Evolutionary conservation across 2,797 vertebrate species (phyloP), one percentile per base, ranked within the genome.

Genomic region (Microchirus variegatus): DNA sequence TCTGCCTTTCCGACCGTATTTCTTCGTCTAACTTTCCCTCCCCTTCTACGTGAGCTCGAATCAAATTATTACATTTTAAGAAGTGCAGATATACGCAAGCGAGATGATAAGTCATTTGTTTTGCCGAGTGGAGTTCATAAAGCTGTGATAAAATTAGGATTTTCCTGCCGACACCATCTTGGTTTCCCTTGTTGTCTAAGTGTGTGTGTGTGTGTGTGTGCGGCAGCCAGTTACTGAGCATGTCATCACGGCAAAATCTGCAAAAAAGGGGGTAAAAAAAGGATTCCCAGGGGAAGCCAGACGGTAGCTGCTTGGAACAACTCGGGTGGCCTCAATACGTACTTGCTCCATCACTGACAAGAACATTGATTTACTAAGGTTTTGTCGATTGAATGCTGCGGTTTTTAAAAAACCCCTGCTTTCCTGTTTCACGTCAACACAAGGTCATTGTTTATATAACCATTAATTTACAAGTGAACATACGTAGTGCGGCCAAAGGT

Each of bases 141-240:
- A 57, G 54, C 62, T 46, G 47, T 31, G 47, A 49, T 54, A 37
- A 69, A 80, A 78, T 75, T 37, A 31, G 43, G 46, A 69, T 53
- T 40, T 70, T 43, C 67, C 54, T 60, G 18, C 53, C 13, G 44
- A 53, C 45, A 66, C 43, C 50, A 58, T 63, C 67, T 63, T 66
- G 62, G 41, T 55, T 67, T 38, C 31, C 37, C 44, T 69, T 35
- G 0, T 54, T 36, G 55, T 26, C 22, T 58, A 36, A 3, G 43
- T 56, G 50, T 52, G 56, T 68, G 73, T 15, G 11, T 11, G 60
- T 57, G 53, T 14, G 31, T 40, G 62, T 51, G 62, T 16, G 15
- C 16, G 49, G 50, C 72, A 78, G 74, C 63, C 71, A 50, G 70
- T 77, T 73, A 63, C 73, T 13, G 59, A 76, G 77, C 70, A 77